Conservation (phyloP, 2,888 invertebrate species). For the Troilus luridus region DNA sequence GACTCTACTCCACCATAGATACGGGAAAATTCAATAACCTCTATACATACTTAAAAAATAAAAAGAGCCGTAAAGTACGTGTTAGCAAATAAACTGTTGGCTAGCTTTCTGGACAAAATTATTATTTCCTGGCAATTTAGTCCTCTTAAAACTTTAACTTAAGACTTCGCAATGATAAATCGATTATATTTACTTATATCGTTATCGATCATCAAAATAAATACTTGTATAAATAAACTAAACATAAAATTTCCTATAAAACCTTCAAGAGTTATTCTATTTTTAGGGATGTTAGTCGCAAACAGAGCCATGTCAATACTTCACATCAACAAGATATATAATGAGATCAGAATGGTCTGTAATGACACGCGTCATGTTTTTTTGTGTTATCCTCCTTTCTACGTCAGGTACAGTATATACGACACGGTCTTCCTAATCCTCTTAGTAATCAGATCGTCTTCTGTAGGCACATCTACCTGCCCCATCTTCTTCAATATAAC, state of each 20-base stretch:
- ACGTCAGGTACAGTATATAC: neutral
- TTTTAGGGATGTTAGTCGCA: neutral
- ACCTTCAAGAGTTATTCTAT: no score
- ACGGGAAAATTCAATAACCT: neutral
- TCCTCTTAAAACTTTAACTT: no score
- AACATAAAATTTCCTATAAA: no score
- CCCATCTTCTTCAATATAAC: neutral
- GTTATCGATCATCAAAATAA: no score
- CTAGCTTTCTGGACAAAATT: no score
- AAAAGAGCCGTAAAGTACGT: no score
- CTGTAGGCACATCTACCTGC: neutral
- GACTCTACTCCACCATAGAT: neutral
- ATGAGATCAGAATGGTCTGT: neutral
- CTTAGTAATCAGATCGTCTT: neutral
- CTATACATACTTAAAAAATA: neutral
- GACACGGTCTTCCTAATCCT: neutral
- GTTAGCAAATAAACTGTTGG: no score
- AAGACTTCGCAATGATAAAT: no score
- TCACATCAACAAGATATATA: neutral
- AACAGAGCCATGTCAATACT: neutral
- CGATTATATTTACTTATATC: no score
- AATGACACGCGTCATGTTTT: neutral
- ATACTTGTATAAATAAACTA: no score
- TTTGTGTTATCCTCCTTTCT: neutral
- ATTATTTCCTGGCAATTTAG: no score